Base-by-base conservation (phyloP, 2,888 invertebrate species). In the Agrenia bidenticulata region DNA sequence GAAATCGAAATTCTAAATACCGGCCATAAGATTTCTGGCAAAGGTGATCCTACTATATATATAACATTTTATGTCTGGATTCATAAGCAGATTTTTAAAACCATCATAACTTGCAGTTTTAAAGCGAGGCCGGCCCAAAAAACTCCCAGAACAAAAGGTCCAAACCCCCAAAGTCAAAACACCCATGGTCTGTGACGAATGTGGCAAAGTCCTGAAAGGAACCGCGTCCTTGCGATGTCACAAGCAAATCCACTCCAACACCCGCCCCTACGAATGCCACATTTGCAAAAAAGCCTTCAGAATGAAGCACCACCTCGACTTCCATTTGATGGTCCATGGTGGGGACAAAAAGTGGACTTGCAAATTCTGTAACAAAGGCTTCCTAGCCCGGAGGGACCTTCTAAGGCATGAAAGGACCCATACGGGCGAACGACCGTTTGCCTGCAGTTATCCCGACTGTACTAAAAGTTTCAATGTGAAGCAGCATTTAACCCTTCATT, bases 351-450 rank as follows among this genome's bases (percentile, higher is more conserved):
- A 49, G 19, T 49, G 66, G 49, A 67, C 67, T 17, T 72, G 72
- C 41, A 64, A 67, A 56, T 72, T 64, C 21, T 72, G 72, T 45
- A 67, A 66, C 13, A 67, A 67, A 53, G 64, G 65, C 56, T 72
- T 72, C 63, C 53, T 67, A 32, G 67, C 67, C 54, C 66, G 62
- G 27, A 61, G 69, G 19, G 51, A 51, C 19, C 51, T 51, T 19
- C 51, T 23, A 21, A 19, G 51, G 15, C 80, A 80, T 64, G 75
- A 78, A 70, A 74, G 78, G 37, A 74, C 77, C 24, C 80, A 80
- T 45, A 78, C 79, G 0, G 80, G 80, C 0, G 78, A 78, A 61
- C 77, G 77, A 61, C 80, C 80, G 1, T 79, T 77, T 61, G 63
- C 73, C 11, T 80, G 80, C 64, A 67, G 13, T 15, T 24, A 17